Conservation (phyloP, 2,797 vertebrate species). For the Novumbra hubbsi region DNA sequence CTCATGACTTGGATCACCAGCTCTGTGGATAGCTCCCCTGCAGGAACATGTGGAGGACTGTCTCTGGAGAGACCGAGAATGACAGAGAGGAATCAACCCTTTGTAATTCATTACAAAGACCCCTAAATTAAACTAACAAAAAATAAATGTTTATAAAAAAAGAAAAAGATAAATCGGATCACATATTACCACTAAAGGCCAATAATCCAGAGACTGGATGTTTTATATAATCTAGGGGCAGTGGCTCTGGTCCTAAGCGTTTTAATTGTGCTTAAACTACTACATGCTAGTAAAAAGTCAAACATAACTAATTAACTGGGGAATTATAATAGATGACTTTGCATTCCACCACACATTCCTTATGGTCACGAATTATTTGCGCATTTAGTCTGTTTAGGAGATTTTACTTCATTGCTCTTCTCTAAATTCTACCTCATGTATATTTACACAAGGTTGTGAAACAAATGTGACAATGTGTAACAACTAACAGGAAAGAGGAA, state of each 20-base stretch:
- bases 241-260: background rate
- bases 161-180: too few relatives aligned
- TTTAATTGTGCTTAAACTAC: slow-evolving; percentile 25
- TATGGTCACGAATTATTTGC: background rate
- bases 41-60: slow-evolving; percentile 90
- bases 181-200: slow-evolving; percentile 5
- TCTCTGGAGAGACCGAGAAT: slow-evolving; percentile 63
- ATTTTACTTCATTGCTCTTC: background rate
- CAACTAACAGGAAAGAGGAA: background rate
- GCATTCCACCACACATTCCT: background rate
- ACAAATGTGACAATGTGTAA: background rate
- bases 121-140: slow-evolving; percentile 27
- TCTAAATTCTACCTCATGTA: background rate
- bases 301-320: slow-evolving; percentile 38
- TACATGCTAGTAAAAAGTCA: slow-evolving; percentile 28
- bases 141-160: too few relatives aligned
- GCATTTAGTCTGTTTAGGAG: background rate
- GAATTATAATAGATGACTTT: slow-evolving; percentile 16
- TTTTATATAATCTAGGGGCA: slow-evolving; percentile 12
- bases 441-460: too few relatives aligned
- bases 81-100: background rate
- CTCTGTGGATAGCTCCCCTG: slow-evolving; percentile 83
- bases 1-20: slow-evolving; percentile 83
- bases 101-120: background rate
- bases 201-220: slow-evolving; percentile 20